Base-by-base conservation (phyloP, 1,140 invertebrate species). In the Brachionus calyciflorus region DNA sequence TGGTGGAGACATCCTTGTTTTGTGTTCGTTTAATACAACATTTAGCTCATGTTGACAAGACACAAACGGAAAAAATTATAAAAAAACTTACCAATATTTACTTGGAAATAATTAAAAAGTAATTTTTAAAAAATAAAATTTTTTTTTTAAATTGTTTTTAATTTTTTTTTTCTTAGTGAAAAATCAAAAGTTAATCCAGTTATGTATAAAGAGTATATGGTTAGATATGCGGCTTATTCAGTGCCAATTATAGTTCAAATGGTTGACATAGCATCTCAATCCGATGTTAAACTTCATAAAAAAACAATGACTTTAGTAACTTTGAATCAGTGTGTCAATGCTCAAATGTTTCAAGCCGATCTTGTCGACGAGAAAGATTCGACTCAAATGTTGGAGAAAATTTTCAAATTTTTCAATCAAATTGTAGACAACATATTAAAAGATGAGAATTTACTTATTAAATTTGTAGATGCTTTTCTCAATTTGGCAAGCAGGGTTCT, bases 121-220 rank as follows among this genome's bases (percentile, higher is more conserved):
- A 65, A 44, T 10, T 65, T 26, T 41, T 19, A 40, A 37, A 40
- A 9, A 40, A 63, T 21, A 7, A 37, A 19, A 26, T 40, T 44
- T 19, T 21, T n/a, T 40, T 37, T 41, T 41, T 24, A n/a, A 24
- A 9, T 41, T 19, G 24, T 60, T 1, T 10, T 33, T 60, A 17
- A 14, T 14, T 12, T 7, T 60, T 60, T 41, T 30, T 2, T 17
- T 65, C 24, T 24, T 41, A 73, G 69, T 73, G 69, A 73, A 51
- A 73, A 73, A 28, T 73, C 69, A 19, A 73, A 73, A 51, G 37
- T 73, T 14, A 73, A 73, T 73, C 69, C 69, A 14, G 69, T 49
- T 1, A 73, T 73, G 69, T 73, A 73, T 19, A 73, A 73, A 55
- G 69, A 73, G 19, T 73, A 51, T 73, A 19, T 73, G 14, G 17